These are phyloP conservation scores for Epinotia demarniana DNA, from an alignment of 2,888 invertebrate species.

Conservation along the genomic window DNA sequence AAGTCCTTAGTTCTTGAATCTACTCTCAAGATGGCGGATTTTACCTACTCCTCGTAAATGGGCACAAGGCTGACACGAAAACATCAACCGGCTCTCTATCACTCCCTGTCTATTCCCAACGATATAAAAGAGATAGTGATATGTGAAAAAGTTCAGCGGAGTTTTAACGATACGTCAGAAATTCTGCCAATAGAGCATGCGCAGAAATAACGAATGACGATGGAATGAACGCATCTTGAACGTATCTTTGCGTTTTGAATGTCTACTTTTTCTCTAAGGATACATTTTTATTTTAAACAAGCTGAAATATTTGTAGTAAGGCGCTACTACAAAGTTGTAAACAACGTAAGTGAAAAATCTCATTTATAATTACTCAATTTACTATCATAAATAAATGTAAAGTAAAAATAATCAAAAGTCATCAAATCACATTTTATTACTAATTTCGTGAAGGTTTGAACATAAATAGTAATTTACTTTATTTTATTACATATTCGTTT, in stretches of 20 bases:
- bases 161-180: conserved; percentile 66
- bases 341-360: no score
- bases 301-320: neutral
- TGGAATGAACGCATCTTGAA: conserved; percentile 63
- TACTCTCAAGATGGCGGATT: conserved; percentile 87
- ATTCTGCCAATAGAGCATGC: conserved; percentile 79
- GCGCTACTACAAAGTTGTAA: no score
- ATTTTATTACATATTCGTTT: no score
- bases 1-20: conserved; percentile 86
- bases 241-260: conserved; percentile 62
- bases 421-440: no score
- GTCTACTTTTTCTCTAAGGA: neutral
- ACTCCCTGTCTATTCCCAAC: conserved; percentile 75
- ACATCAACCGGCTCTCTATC: conserved; percentile 82
- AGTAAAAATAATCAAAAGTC: no score
- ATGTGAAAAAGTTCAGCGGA: conserved; percentile 73
- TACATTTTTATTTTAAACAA: neutral
- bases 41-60: conserved; percentile 84
- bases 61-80: conserved; percentile 85
- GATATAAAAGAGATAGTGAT: conserved; percentile 73
- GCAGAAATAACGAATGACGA: conserved; percentile 68
- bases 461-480: no score
- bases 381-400: no score
- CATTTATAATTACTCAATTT: no score
- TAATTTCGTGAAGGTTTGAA: no score